Conservation (phyloP, 2,888 invertebrate genomes). For the Halictus quadricinctus region DNA sequence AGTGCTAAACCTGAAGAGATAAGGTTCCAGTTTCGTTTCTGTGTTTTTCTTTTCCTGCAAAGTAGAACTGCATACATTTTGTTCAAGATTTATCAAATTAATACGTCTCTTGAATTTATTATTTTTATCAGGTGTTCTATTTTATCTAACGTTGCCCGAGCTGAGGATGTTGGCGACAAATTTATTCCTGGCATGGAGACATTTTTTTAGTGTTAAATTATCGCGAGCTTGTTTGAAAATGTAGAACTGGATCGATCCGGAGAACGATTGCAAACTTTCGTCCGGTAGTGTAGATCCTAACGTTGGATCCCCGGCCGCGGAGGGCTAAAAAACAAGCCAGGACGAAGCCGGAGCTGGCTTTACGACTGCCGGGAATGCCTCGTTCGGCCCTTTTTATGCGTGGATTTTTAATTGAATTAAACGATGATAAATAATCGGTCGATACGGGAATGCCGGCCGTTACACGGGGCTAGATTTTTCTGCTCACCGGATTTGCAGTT, state of each 20-base stretch:
- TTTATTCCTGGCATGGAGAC: not conserved
- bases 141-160: too few species aligned
- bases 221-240: conserved; percentile 24
- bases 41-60: not conserved
- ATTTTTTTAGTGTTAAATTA: not conserved
- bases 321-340: conserved; percentile 44
- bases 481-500: conserved; percentile 43
- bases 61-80: not conserved
- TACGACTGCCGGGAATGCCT: conserved; percentile 56
- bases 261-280: not conserved
- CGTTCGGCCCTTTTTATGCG: conserved; percentile 57
- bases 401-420: conserved; percentile 64
- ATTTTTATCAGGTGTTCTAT: not conserved
- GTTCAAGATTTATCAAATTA: not conserved
- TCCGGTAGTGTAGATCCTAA: conserved; percentile 1
- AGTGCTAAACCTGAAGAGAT: not conserved
- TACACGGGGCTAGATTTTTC: conserved; percentile 44
- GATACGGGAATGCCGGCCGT: conserved; percentile 48
- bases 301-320: not conserved
- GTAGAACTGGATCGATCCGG: conserved; percentile 36
- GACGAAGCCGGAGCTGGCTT: conserved; percentile 38
- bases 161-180: not conserved
- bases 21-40: not conserved
- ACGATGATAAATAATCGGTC: conserved; percentile 60
- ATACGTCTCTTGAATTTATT: not conserved